Conservation (phyloP, 2,888 invertebrate genomes). For the Caenorhabditis wallacei region DNA sequence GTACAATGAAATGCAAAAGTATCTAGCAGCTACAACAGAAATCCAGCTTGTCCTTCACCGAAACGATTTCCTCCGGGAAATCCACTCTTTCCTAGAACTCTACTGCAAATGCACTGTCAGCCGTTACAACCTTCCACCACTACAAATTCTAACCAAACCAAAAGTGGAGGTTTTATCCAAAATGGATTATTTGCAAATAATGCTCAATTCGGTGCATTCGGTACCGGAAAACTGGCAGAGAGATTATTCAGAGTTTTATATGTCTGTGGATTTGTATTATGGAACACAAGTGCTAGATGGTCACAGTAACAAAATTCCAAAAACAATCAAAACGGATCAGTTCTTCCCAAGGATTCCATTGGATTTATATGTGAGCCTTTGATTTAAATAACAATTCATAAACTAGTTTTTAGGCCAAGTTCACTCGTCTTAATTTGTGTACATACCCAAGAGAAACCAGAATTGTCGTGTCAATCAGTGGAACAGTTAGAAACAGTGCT, state of each 20-base stretch:
- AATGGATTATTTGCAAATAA: slow-evolving; percentile 83
- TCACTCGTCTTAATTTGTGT: slow-evolving; percentile 64
- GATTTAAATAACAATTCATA: background rate
- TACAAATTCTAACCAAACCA: slow-evolving; percentile 41
- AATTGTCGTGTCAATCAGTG: slow-evolving; percentile 65
- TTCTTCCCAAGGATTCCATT: slow-evolving; percentile 75
- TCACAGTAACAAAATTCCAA: slow-evolving; percentile 56
- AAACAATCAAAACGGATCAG: slow-evolving; percentile 57
- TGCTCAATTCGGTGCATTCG: slow-evolving; percentile 83
- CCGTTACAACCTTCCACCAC: slow-evolving; percentile 54
- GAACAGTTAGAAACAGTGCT: slow-evolving; percentile 32
- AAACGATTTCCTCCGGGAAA: slow-evolving; percentile 67
- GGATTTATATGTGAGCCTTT: slow-evolving; percentile 71
- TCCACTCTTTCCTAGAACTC: slow-evolving; percentile 66
- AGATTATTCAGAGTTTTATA: slow-evolving; percentile 70
- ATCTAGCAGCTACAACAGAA: slow-evolving; percentile 66
- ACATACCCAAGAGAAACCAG: slow-evolving; percentile 71
- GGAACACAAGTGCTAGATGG: slow-evolving; percentile 74
- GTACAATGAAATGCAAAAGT: slow-evolving; percentile 68
- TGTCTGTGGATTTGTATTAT: slow-evolving; percentile 76
- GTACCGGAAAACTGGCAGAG: slow-evolving; percentile 77
- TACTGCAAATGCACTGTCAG: slow-evolving; percentile 71
- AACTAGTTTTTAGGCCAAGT: slow-evolving; percentile 60
- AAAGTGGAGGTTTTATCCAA: slow-evolving; percentile 77
- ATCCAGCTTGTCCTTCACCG: slow-evolving; percentile 43